Conservation (phyloP, 2,888 invertebrate species). For the Tetragnatha montana region DNA sequence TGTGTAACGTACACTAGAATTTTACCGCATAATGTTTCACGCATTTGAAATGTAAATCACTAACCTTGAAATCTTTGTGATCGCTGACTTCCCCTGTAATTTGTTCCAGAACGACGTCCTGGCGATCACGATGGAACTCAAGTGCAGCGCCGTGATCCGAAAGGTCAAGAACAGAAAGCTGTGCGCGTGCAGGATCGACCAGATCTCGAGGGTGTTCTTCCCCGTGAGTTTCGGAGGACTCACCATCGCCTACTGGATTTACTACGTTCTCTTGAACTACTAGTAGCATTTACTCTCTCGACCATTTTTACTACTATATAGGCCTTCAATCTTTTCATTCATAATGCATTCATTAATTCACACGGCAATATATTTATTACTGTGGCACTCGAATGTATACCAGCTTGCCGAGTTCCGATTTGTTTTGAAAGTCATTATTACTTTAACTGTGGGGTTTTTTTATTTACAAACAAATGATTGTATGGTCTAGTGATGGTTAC, state of each 20-base stretch:
- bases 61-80: background rate
- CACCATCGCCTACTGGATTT: slow-evolving; percentile 45
- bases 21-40: no score
- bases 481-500: no score
- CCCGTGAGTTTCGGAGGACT: slow-evolving; percentile 52
- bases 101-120: slow-evolving; percentile 46
- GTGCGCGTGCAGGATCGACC: slow-evolving; percentile 57
- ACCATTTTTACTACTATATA: background rate
- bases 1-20: no score
- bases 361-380: no score
- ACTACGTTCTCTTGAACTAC: slow-evolving; percentile 53
- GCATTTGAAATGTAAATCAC: no score
- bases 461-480: no score
- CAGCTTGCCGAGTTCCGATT: no score
- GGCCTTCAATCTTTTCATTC: no score
- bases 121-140: slow-evolving; percentile 42
- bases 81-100: background rate
- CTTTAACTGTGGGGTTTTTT: no score
- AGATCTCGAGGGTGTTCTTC: slow-evolving; percentile 42
- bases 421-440: no score
- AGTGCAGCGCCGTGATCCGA: slow-evolving; percentile 19
- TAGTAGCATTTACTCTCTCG: background rate
- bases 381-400: no score
- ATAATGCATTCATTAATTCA: no score
- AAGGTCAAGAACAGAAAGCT: slow-evolving; percentile 31